Percentiles rank a stretch among this genome's conserved stretches.
Evolutionary conservation across 2,797 vertebrate genomes (phyloP).

Genomic region (Pseudochromis fuscus): DNA sequence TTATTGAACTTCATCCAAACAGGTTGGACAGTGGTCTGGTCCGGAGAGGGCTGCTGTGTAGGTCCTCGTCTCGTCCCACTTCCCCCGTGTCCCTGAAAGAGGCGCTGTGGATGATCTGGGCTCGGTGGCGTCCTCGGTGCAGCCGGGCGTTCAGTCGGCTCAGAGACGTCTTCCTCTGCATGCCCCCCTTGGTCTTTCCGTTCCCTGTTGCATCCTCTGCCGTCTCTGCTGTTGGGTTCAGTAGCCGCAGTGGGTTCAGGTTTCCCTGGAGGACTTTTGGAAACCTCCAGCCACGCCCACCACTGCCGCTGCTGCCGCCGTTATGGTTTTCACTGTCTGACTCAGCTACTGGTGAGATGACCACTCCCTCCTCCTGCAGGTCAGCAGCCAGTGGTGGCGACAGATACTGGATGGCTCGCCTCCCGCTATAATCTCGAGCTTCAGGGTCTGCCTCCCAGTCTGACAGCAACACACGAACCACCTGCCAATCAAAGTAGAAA

Average conservation of each 20-base stretch:
- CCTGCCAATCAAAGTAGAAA: slow-evolving; percentile 64
- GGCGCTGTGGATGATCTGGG: slow-evolving; percentile 95
- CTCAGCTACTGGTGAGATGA: slow-evolving; percentile 73
- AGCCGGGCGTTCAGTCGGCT: slow-evolving; percentile 90
- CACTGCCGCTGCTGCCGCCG: slow-evolving; percentile 47
- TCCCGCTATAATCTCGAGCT: slow-evolving; percentile 94
- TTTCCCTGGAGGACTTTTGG: slow-evolving; percentile 91
- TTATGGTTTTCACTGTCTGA: slow-evolving; percentile 72
- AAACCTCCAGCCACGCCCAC: slow-evolving; percentile 89
- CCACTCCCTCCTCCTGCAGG: slow-evolving; percentile 73
- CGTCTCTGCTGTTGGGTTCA: slow-evolving; percentile 82
- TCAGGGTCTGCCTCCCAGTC: slow-evolving; percentile 95
- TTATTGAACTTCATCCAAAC: slow-evolving; percentile 85
- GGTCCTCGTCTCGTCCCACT: slow-evolving; percentile 84
- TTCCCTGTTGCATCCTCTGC: slow-evolving; percentile 48
- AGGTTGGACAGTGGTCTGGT: slow-evolving; percentile 94
- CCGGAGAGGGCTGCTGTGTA: slow-evolving; percentile 86
- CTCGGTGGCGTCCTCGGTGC: slow-evolving; percentile 91
- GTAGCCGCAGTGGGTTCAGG: slow-evolving; percentile 88
- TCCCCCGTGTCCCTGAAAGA: slow-evolving; percentile 89
- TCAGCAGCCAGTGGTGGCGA: slow-evolving; percentile 68
- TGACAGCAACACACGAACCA: slow-evolving; percentile 88
- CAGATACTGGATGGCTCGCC: slow-evolving; percentile 93
- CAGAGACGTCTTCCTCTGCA: slow-evolving; percentile 88
- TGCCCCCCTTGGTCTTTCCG: slow-evolving; percentile 84